These are phyloP conservation scores for Vulpes vulpes DNA, from an alignment of 2,113 vertebrate species.

Conservation along the genomic window DNA sequence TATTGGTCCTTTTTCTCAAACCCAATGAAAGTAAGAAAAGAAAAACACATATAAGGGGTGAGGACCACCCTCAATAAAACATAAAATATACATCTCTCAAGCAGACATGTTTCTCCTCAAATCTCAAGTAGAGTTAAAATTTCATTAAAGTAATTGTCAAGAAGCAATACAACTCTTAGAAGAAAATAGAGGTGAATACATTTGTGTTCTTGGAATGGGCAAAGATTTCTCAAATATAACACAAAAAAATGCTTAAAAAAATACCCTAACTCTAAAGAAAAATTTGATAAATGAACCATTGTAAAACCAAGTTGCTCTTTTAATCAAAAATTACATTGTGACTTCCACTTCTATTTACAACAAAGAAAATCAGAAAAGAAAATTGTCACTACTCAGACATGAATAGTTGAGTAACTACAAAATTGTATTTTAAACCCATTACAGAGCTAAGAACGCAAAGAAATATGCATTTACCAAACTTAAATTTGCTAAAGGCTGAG, in stretches of 20 bases:
- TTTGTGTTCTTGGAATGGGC: neutral
- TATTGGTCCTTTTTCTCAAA: neutral
- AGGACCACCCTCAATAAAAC: neutral
- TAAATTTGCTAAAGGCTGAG: neutral
- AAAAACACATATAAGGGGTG: neutral
- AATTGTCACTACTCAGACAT: neutral
- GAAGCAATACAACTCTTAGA: neutral
- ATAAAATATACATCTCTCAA: neutral
- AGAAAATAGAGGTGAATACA: neutral
- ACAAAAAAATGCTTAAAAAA: neutral
- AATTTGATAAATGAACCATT: neutral
- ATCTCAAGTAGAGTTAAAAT: neutral
- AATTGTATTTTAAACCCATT: neutral
- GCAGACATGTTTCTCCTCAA: neutral
- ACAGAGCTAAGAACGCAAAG: neutral
- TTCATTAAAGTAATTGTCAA: neutral
- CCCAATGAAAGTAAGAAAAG: neutral
- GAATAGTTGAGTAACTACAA: neutral
- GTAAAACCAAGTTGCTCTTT: constrained; percentile 33
- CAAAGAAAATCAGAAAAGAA: neutral
- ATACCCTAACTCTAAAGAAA: neutral
- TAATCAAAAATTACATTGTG: neutral
- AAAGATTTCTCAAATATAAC: neutral
- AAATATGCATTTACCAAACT: neutral
- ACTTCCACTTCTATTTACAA: neutral